Base-by-base conservation (phyloP, 1,140 invertebrate species). In the Stegodyphus mimosarum region DNA sequence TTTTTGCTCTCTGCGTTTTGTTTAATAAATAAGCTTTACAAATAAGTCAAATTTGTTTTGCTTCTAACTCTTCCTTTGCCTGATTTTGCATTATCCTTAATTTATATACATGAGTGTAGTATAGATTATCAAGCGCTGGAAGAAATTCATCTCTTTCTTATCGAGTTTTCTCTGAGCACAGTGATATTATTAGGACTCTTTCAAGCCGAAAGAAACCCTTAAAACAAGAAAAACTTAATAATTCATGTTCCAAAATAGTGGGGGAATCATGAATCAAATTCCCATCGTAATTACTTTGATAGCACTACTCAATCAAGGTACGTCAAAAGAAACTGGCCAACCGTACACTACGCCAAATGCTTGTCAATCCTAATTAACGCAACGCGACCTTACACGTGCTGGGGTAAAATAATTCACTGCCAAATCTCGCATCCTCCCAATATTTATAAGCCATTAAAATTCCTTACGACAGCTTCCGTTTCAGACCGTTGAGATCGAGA, bases 351-450 rank as follows among this genome's bases (percentile, higher is more conserved):
- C 15, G 18, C 69, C 53, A 55, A 60, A 67, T 63, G 67, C 66
- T 81, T 81, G 78, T 81, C 78, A 81, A 81, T 72, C 69, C 78
- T 81, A 55, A 81, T 81, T 81, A 83, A 18, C 48, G 7, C 18
- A 53, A 64, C 71, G 50, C 60, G 71, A 73, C 13, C 71, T 7
- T 15, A 5, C 17, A 73, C 50, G 64, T 67, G 81, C 11, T n/a
- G 15, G 33, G 60, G 55, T 53, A 55, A 6, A 6, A 49, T 18
- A 81, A 49, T 67, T 7, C 13, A 18, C 66, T 18, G 48, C 7
- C 50, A 51, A 3, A 51, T 66, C 60, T 55, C 51, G 33, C 11
- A 33, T 51, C 51, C 67, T 69, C 15, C 52, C 69, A 72, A 63
- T 63, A 52, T 69, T 75, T 60, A 18, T 15, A 75, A 70, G 71